Base-by-base conservation (phyloP, 2,113 vertebrate species). In the Zosterops borbonicus region DNA sequence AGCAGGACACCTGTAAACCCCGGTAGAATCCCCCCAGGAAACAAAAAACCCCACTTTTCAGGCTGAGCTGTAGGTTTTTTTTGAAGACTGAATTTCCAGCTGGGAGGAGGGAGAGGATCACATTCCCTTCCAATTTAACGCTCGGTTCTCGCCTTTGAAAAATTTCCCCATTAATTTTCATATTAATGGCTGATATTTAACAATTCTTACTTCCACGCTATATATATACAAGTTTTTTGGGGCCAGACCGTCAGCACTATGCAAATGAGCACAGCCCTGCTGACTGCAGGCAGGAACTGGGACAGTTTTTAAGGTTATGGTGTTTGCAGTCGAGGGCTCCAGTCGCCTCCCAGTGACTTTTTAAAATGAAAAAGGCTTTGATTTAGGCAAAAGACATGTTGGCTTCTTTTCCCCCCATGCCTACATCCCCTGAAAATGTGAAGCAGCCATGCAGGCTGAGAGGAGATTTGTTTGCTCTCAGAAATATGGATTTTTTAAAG, bases 261-360 rank as follows among this genome's bases (percentile, higher is more conserved):
- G 89, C 41, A 94, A 93, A 96, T 90, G 50, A 95, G 92, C 94
- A 55, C 79, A 73, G 89, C 91, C 50, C 92, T 90, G 77, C 62
- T 81, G 86, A 90, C 83, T 83, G 94, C 83, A 86, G 82, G 65
- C 37, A 56, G 93, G 25, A 96, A 95, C 6, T 95, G 92, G 93
- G 95, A 25, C 96, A 90, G 82, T 53, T 94, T 95, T 94, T 92
- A 87, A 95, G 92, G 96, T 87, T 94, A 79, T 86, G 62, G 29
- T 49, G 47, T 77, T 67, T 47, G 64, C 75, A 94, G 59, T 68
- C 1, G 7, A 94, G 90, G 85, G 16, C 87, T 85, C 62, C 1
- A 0, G 24, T 94, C 1, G 16, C 71, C 86, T 92, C 29, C 1
- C 76, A 5, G 59, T 74, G 91, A 90, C 74, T 84, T 91, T 31